Evolutionary conservation across 2,113 vertebrate species (phyloP).

Genomic region (Xiphorhynchus elegans): DNA sequence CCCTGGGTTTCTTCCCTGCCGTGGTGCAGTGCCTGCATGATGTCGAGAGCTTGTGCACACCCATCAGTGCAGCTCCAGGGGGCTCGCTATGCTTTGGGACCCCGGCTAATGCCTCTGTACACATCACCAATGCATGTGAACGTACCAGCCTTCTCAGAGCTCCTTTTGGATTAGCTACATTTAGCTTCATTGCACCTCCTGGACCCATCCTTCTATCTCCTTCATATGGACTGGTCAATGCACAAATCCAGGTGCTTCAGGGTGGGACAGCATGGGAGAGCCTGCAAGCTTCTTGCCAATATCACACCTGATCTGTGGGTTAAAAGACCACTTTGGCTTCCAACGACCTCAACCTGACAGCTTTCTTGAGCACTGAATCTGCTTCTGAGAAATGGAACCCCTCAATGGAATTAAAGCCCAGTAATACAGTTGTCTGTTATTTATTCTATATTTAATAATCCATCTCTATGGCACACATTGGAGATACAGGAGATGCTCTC

Average conservation of each 20-base stretch:
- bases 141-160: not conserved
- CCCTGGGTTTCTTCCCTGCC: not conserved
- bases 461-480: constrained; percentile 48
- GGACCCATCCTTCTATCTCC: not conserved
- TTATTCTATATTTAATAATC: constrained; percentile 80
- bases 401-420: constrained; percentile 56
- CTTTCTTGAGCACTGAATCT: constrained; percentile 62
- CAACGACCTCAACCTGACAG: constrained; percentile 34
- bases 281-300: not conserved
- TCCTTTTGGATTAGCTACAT: not conserved
- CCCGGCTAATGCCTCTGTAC: not conserved
- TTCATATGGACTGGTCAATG: not conserved
- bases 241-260: not conserved
- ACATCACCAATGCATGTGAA: accelerated
- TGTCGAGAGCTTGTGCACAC: not conserved
- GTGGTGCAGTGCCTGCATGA: too few species aligned
- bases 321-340: constrained; percentile 28
- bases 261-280: accelerated
- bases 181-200: accelerated
- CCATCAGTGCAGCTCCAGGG: not conserved
- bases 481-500: constrained; percentile 62
- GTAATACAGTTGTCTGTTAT: constrained; percentile 65
- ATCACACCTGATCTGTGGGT: not conserved
- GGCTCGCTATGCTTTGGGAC: accelerated
- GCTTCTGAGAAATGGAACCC: constrained; percentile 43